Base-by-base conservation (phyloP, 2,797 vertebrate species). In the Pseudomugil gertrudae region DNA sequence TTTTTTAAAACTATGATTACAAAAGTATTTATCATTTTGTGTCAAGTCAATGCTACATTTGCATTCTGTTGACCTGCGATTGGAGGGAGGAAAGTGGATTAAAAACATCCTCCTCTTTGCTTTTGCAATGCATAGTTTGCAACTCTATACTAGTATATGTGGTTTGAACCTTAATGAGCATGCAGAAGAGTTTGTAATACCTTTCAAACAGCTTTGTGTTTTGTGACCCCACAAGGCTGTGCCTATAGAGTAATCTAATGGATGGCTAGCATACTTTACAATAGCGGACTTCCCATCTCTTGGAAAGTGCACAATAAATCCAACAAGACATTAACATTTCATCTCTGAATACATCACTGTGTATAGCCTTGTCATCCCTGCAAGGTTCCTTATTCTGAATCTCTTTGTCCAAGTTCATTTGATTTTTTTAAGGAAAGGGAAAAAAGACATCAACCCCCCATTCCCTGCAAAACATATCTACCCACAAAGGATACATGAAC, bases 91-190 rank as follows among this genome's bases (percentile, higher is more conserved):
- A 72, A 50, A 40, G 62, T 64, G 64, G 79, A 85, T 82, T 84
- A 54, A 65, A 51, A 64, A 65, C 56, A 36, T 84, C 83, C 69
- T 81, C 86, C 81, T 76, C 68, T 74, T 87, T 86, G 75, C 81
- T 84, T 90, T 91, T 90, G 89, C 83, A 85, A 93, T 93, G 93
- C 92, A 93, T 94, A 92, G 90, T 92, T 90, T 88, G 78, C 78
- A 87, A 83, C 60, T 86, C 86, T 91, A 87, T 81, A 86, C 89
- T 89, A 90, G 72, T 85, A 85, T 86, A 86, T 82, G 88, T 90
- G 83, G 82, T 89, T 88, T 87, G 78, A 90, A 84, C 88, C 85
- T 90, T 83, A 79, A 85, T 81, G 80, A 91, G 88, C 92, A 92
- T 93, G 92, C 92, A 93, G 83, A 89, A 87, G 65, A 85, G 81